Conservation (phyloP, 2,797 vertebrate genomes). For the Danio tinwini region DNA sequence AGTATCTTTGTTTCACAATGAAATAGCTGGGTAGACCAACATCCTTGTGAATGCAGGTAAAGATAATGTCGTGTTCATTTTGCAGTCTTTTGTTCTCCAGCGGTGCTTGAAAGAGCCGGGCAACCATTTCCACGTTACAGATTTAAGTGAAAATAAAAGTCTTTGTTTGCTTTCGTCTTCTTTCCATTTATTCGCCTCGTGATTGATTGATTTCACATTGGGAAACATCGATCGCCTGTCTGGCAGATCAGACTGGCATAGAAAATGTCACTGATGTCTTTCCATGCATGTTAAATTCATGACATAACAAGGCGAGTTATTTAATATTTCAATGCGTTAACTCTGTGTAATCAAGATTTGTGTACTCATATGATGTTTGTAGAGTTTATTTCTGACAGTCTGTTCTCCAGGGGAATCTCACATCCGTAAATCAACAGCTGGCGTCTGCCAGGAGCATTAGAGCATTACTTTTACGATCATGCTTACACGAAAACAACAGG, state of each 20-base stretch:
- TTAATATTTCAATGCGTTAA: not conserved
- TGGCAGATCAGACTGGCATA: conserved; percentile 21
- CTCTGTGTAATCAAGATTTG: not conserved
- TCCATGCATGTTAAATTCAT: conserved; percentile 32
- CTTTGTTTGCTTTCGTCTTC: conserved; percentile 70
- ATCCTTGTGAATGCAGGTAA: conserved; percentile 45
- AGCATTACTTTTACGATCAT: conserved; percentile 9
- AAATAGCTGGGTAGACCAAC: conserved; percentile 55
- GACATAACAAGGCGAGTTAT: conserved; percentile 8
- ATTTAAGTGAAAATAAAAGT: conserved; percentile 75
- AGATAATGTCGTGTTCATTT: conserved; percentile 64
- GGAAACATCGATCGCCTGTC: conserved; percentile 41
- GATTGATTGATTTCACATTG: conserved; percentile 65
- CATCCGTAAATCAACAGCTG: conserved; percentile 29
- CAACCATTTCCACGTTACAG: conserved; percentile 74
- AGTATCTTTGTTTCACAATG: conserved; percentile 9
- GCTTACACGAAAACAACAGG: not conserved
- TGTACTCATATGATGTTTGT: not conserved
- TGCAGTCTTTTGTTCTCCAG: conserved; percentile 66
- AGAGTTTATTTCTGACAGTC: not conserved
- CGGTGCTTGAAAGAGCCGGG: conserved; percentile 69
- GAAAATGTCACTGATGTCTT: conserved; percentile 4
- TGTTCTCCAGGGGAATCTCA: not conserved
- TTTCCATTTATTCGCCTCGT: conserved; percentile 66
- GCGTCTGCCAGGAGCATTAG: conserved; percentile 18